These are phyloP conservation scores for Asteroscopus sphinx DNA, from an alignment of 2,888 invertebrate species.

Conservation along the genomic window DNA sequence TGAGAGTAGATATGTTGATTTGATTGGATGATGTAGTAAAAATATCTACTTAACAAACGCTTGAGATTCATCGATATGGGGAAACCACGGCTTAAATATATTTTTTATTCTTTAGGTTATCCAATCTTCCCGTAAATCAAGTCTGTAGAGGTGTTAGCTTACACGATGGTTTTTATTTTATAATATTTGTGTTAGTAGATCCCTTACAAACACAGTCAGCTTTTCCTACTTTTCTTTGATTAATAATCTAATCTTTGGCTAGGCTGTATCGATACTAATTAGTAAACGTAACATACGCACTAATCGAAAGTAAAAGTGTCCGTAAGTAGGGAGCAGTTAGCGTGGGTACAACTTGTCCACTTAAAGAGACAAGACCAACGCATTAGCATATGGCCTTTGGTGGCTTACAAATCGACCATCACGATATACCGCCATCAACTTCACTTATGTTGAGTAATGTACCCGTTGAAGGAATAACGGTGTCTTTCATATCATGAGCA, in stretches of 20 bases:
- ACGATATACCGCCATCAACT: constrained; percentile 41
- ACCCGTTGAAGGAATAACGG: constrained; percentile 44
- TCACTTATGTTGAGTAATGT: constrained; percentile 48
- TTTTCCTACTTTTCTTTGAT: constrained; percentile 10
- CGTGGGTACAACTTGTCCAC: constrained; percentile 70
- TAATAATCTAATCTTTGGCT: constrained; percentile 6
- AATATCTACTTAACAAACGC: constrained; percentile 51
- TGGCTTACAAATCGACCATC: constrained; percentile 51
- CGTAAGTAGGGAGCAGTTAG: constrained; percentile 62
- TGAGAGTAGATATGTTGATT: constrained; percentile 59
- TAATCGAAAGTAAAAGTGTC: constrained; percentile 75
- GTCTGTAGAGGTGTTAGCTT: constrained; percentile 9
- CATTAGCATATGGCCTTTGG: constrained; percentile 83
- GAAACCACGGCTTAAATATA: constrained; percentile 1
- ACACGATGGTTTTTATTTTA: neutral
- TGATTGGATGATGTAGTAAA: constrained; percentile 78
- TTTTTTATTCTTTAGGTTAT: constrained; percentile 12
- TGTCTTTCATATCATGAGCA: constrained; percentile 27
- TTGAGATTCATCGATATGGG: constrained; percentile 34
- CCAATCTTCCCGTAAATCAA: constrained; percentile 15
- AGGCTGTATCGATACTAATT: constrained; percentile 28
- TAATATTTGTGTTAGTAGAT: constrained; percentile 12
- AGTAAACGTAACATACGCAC: constrained; percentile 25
- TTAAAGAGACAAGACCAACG: constrained; percentile 53
- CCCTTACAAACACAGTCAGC: neutral